Percentiles rank a stretch among this genome's conserved stretches.
phyloP scores from a whole-genome alignment of 2,797 vertebrate genomes.

The Halcyon leucocephala region DNA sequence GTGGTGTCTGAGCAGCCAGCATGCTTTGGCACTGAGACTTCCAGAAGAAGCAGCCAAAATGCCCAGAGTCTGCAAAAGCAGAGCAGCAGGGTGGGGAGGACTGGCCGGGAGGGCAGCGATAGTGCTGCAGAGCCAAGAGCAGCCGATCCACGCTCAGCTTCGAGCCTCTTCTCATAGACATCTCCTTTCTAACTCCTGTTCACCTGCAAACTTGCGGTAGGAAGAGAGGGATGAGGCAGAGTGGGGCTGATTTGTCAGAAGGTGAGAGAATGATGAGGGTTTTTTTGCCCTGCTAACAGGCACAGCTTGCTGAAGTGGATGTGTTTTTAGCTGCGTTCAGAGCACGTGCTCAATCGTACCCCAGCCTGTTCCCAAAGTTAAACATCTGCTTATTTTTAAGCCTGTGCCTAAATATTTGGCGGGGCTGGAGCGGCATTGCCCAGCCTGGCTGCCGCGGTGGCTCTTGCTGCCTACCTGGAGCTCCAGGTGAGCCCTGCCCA shows the following conservation, averaged over 20 bases:
- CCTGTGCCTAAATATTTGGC: neutral
- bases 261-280: too few relatives aligned
- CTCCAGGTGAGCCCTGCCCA: neutral
- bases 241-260: too few relatives aligned
- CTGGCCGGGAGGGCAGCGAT: too few relatives aligned
- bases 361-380: neutral
- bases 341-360: neutral
- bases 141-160: neutral
- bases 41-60: fast-evolving
- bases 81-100: too few relatives aligned
- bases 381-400: neutral
- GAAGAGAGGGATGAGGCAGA: too few relatives aligned
- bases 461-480: neutral
- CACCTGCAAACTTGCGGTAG: neutral
- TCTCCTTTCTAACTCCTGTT: neutral
- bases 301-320: too few relatives aligned
- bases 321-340: too few relatives aligned
- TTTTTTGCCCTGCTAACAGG: too few relatives aligned
- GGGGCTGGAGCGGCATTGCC: neutral
- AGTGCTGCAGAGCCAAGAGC: neutral
- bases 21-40: neutral
- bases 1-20: neutral
- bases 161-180: neutral
- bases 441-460: neutral
- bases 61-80: too few relatives aligned